Percentiles rank a stretch among this genome's conserved stretches.
phyloP scores from a whole-genome alignment of 2,113 vertebrate genomes.

The Chaenocephalus aceratus region DNA sequence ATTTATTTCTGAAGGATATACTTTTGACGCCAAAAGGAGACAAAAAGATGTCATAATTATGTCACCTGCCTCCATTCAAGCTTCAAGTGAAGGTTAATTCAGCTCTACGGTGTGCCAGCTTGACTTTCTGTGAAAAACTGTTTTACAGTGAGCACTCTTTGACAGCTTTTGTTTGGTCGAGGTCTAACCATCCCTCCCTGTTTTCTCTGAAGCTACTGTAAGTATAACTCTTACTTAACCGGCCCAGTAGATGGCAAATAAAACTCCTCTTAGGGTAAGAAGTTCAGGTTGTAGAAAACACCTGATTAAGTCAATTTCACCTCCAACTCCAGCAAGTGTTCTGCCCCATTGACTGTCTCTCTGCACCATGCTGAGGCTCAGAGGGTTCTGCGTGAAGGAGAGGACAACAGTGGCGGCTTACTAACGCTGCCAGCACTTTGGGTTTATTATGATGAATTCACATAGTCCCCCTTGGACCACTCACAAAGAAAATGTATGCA shows the following conservation, averaged over 20 bases:
- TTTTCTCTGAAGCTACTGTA: neutral
- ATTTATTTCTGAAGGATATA: slow-evolving; percentile 14
- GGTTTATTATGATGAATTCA: slow-evolving; percentile 30
- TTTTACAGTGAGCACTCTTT: slow-evolving; percentile 32
- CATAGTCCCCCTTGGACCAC: slow-evolving; percentile 21
- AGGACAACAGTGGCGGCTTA: neutral
- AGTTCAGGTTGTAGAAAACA: slow-evolving; percentile 14
- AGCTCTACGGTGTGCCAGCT: slow-evolving; percentile 13
- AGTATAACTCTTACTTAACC: neutral
- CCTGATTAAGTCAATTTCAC: slow-evolving; percentile 42
- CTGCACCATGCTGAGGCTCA: neutral
- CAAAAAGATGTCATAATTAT: slow-evolving; percentile 10
- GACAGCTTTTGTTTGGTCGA: neutral
- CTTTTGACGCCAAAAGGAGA: neutral
- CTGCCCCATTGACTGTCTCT: slow-evolving; percentile 18
- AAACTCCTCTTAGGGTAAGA: slow-evolving; percentile 8
- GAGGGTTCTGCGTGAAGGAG: neutral
- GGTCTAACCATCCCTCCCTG: neutral
- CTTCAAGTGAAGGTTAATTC: slow-evolving; percentile 31
- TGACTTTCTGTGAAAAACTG: slow-evolving; percentile 18
- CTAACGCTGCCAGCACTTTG: slow-evolving; percentile 11
- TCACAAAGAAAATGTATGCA: slow-evolving; percentile 21
- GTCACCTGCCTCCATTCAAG: neutral
- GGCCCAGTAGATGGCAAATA: slow-evolving; percentile 14
- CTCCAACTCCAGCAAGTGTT: slow-evolving; percentile 15